Percentiles rank a stretch among this genome's conserved stretches.
phyloP scores from a whole-genome alignment of 2,113 vertebrate genomes.

The Cepphus grylle region DNA sequence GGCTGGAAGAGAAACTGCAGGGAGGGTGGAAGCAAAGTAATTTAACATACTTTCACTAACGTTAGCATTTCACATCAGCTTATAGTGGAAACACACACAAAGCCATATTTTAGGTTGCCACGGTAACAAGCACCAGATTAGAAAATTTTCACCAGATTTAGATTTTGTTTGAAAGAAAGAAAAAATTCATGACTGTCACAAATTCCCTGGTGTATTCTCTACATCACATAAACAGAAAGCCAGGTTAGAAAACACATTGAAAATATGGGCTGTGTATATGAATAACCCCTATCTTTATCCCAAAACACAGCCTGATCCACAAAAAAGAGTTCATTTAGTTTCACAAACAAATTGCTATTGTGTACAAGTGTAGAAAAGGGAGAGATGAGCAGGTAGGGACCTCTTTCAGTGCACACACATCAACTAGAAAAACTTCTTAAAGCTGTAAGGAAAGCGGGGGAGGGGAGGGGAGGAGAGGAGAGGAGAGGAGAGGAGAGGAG shows the following conservation, averaged over 20 bases:
- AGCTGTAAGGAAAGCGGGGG: fast-evolving
- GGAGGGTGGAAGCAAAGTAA: not conserved
- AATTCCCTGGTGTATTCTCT: not conserved
- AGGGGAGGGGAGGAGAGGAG: no score
- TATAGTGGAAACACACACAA: not conserved
- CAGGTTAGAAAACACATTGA: not conserved
- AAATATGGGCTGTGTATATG: not conserved
- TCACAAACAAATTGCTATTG: not conserved
- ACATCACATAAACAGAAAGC: not conserved
- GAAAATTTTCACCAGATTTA: conserved; percentile 1
- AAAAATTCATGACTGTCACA: not conserved
- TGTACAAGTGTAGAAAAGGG: not conserved
- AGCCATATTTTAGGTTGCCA: not conserved
- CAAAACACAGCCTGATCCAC: not conserved
- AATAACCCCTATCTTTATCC: not conserved
- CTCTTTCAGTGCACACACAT: not conserved
- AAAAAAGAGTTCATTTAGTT: not conserved
- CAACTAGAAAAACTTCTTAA: not conserved
- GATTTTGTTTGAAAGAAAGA: not conserved
- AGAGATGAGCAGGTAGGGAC: not conserved
- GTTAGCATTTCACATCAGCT: not conserved
- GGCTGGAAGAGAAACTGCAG: not conserved
- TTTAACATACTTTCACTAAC: not conserved
- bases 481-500: no score
- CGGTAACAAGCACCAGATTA: not conserved